Evolutionary conservation across 2,113 vertebrate species (phyloP).

Genomic region (Conger conger): DNA sequence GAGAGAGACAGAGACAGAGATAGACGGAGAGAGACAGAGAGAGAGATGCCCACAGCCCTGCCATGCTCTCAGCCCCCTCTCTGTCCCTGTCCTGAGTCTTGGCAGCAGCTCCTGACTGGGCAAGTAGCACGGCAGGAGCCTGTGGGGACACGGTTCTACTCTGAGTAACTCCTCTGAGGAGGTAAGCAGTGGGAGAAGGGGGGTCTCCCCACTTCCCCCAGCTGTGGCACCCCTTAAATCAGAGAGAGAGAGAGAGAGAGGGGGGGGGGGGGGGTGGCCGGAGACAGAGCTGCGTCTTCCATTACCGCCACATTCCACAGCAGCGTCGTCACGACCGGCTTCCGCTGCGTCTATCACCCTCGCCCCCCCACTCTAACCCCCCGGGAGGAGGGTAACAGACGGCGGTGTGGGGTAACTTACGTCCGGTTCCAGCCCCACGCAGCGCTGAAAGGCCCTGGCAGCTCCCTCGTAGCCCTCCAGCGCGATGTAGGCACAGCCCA

Average conservation of each 20-base stretch:
- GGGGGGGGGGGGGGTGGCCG: not conserved
- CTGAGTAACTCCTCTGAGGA: conserved; percentile 18
- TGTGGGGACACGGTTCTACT: not conserved
- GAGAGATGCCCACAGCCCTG: not conserved
- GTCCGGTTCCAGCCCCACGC: conserved; percentile 90
- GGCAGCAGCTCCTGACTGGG: not conserved
- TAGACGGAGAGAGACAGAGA: not conserved
- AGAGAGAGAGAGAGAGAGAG: not conserved
- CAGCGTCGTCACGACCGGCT: not conserved
- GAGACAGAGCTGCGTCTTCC: not conserved
- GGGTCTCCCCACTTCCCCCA: not conserved
- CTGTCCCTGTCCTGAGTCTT: not conserved
- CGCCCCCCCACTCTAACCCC: not conserved
- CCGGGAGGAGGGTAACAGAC: not conserved
- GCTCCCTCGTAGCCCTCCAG: conserved; percentile 87
- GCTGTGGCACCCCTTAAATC: conserved; percentile 10
- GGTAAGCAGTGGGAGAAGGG: not conserved
- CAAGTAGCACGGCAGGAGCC: not conserved
- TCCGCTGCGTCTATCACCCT: not conserved
- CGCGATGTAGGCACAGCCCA: conserved; percentile 90
- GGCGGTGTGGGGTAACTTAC: conserved; percentile 68
- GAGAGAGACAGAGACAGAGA: not conserved
- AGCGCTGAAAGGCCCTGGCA: conserved; percentile 89
- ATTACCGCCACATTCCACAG: not conserved
- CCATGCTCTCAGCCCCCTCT: not conserved